These are phyloP conservation scores for Cranoglanis bouderius DNA, from an alignment of 2,113 vertebrate species.

Conservation along the genomic window DNA sequence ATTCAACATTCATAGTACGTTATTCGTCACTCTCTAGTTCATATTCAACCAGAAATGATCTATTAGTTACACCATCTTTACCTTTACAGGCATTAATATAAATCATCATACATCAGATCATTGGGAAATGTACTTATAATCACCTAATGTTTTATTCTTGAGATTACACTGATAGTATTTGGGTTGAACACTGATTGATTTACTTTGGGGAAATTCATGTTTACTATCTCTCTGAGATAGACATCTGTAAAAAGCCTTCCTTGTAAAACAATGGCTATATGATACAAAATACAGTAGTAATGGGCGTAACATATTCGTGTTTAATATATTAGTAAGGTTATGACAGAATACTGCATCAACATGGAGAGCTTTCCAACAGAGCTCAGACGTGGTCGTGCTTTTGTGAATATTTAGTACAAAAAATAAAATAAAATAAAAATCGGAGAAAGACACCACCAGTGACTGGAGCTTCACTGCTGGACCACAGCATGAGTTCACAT, in stretches of 20 bases:
- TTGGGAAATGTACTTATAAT: conserved; percentile 41
- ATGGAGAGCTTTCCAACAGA: conserved; percentile 48
- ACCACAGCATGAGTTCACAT: conserved; percentile 56
- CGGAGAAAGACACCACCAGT: background rate
- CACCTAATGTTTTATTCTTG: background rate
- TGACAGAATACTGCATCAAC: conserved; percentile 43
- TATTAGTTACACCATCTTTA: conserved; percentile 50
- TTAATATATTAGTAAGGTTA: conserved; percentile 70
- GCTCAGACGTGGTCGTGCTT: conserved; percentile 23
- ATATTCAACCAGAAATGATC: conserved; percentile 59
- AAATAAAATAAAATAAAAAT: background rate
- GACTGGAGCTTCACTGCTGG: conserved; percentile 27
- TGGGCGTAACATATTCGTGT: conserved; percentile 63
- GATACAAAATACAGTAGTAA: conserved; percentile 75
- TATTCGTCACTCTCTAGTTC: conserved; percentile 68
- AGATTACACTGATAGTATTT: conserved; percentile 16
- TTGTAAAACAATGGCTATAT: conserved; percentile 52
- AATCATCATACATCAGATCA: conserved; percentile 43
- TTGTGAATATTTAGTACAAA: conserved; percentile 9
- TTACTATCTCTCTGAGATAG: conserved; percentile 14
- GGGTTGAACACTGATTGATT: conserved; percentile 31
- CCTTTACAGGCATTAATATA: conserved; percentile 52
- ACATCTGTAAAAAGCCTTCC: conserved; percentile 31
- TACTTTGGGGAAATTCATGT: conserved; percentile 27
- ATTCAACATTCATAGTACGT: conserved; percentile 76